Evolutionary conservation across 1,140 invertebrate species (phyloP).

Genomic region (Myzus persicae): DNA sequence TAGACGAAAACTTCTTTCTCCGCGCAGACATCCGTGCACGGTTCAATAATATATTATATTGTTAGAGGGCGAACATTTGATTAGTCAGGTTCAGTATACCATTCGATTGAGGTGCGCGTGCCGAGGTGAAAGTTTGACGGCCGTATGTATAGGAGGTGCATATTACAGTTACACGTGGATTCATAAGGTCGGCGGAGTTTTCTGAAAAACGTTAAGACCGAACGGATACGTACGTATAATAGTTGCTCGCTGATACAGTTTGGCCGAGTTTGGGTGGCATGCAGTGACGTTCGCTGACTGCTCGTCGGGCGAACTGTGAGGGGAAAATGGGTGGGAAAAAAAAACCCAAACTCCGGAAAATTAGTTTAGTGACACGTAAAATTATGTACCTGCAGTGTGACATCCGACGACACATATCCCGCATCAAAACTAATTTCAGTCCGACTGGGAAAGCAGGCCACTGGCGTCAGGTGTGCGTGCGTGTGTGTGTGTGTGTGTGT

Average conservation of each 20-base stretch:
- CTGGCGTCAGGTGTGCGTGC: too few relatives aligned
- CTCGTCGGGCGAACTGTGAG: background rate
- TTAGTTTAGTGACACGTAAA: slow-evolving; percentile 14
- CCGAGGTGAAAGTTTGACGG: background rate
- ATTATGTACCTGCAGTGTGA: slow-evolving; percentile 7
- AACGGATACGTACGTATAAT: too few relatives aligned
- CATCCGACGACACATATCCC: slow-evolving; percentile 20
- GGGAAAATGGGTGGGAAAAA: too few relatives aligned
- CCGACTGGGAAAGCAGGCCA: background rate
- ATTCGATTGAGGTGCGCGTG: background rate
- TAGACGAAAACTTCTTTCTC: background rate
- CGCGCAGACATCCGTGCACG: background rate
- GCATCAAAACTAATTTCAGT: background rate
- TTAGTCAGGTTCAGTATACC: background rate
- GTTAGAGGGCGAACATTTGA: background rate
- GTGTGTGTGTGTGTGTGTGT: background rate
- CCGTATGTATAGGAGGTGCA: background rate
- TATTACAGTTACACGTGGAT: background rate
- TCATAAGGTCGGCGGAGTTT: background rate
- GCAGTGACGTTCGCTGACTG: background rate
- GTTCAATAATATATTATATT: background rate
- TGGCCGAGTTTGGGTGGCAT: background rate
- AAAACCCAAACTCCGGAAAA: background rate
- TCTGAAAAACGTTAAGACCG: background rate
- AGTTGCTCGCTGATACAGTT: too few relatives aligned